Percentiles rank a stretch among this genome's conserved stretches.
phyloP scores from a whole-genome alignment of 2,888 invertebrate species.

The Caenorhabditis parvicauda region DNA sequence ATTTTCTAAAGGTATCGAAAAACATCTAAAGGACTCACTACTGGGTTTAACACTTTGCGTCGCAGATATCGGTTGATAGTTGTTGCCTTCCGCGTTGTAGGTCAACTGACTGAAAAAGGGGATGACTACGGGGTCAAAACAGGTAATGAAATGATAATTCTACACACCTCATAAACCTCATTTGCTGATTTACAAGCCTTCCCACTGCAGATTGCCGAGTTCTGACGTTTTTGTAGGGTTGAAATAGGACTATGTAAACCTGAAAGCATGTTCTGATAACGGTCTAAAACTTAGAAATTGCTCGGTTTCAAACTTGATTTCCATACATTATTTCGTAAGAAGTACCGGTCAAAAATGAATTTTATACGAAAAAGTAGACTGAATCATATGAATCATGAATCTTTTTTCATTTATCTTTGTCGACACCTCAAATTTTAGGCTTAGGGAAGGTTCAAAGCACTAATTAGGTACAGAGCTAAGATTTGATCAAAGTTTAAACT shows the following conservation, averaged over 20 bases:
- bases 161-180: slow-evolving; percentile 62
- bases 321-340: too few species aligned
- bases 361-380: too few species aligned
- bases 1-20: too few species aligned
- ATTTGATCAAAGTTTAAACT: too few species aligned
- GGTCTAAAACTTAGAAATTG: not conserved
- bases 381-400: too few species aligned
- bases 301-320: not conserved
- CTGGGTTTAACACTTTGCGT: slow-evolving; percentile 39
- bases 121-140: not conserved
- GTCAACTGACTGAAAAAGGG: slow-evolving; percentile 35
- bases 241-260: slow-evolving; percentile 76
- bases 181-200: slow-evolving; percentile 61
- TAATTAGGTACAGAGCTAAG: too few species aligned
- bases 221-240: slow-evolving; percentile 78
- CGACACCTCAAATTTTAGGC: too few species aligned
- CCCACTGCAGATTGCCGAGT: slow-evolving; percentile 60
- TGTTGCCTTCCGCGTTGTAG: slow-evolving; percentile 41
- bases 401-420: too few species aligned
- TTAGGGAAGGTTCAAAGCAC: too few species aligned
- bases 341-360: too few species aligned
- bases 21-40: slow-evolving; percentile 28
- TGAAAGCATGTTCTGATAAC: slow-evolving; percentile 7
- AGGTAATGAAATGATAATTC: slow-evolving; percentile 1
- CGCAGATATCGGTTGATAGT: slow-evolving; percentile 39